Evolutionary conservation across 2,888 invertebrate genomes (phyloP).

Genomic region (Xanthia togata): DNA sequence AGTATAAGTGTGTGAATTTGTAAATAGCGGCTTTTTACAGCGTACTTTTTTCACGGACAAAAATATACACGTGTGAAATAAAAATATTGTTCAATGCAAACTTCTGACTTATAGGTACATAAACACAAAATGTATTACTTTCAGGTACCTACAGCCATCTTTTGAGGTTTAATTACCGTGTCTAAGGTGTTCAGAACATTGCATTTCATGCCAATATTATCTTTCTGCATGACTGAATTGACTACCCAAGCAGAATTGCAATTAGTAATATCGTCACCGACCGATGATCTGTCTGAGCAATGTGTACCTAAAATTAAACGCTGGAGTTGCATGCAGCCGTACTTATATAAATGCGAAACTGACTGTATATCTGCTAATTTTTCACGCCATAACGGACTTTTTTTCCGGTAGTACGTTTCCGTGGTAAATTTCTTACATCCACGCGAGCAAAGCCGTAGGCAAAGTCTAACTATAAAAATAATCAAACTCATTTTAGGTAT

Average conservation of each 20-base stretch:
- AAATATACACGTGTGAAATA: not conserved
- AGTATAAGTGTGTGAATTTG: too few species aligned
- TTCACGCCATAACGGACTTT: too few species aligned
- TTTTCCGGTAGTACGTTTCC: too few species aligned
- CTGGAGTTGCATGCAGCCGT: too few species aligned
- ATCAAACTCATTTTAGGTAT: too few species aligned
- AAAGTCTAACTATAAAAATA: too few species aligned
- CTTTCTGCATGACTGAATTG: constrained; percentile 8
- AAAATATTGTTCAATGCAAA: not conserved
- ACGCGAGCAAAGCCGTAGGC: too few species aligned
- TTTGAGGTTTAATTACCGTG: not conserved
- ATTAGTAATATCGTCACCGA: not conserved
- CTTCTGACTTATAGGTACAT: not conserved
- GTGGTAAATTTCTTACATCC: too few species aligned
- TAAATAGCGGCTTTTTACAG: too few species aligned
- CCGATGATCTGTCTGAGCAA: not conserved
- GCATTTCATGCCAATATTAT: not conserved
- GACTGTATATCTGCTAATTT: too few species aligned
- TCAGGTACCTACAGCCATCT: not conserved
- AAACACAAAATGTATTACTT: not conserved
- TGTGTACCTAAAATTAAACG: not conserved
- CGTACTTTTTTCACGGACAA: not conserved
- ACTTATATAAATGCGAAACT: too few species aligned
- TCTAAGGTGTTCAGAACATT: not conserved
- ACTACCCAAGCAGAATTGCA: constrained; percentile 1